Evolutionary conservation across 2,888 invertebrate genomes (phyloP).

Genomic region (Hyalella azteca): DNA sequence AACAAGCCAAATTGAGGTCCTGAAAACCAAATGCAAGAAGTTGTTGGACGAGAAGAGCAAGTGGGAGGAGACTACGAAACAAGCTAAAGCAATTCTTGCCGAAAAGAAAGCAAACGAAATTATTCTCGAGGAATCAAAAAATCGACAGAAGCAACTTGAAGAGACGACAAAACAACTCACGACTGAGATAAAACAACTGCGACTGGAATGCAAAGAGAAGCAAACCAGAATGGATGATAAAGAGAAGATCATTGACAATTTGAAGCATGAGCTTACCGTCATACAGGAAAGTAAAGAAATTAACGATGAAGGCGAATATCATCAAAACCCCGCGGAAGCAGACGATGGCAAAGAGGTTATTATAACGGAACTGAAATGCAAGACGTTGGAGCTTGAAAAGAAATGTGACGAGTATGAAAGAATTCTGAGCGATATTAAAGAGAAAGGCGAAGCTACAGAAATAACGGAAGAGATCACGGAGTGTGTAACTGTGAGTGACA

Average conservation of each 20-base stretch:
- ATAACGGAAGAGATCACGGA: slow-evolving; percentile 2
- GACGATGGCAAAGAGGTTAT: background rate
- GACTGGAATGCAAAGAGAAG: background rate
- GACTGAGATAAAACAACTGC: background rate
- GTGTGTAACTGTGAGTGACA: background rate
- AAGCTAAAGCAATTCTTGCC: slow-evolving; percentile 41
- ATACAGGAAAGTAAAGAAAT: too few relatives aligned
- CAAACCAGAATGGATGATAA: background rate
- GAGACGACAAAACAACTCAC: background rate
- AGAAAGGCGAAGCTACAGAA: background rate
- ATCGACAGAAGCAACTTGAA: slow-evolving; percentile 43
- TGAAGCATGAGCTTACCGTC: background rate
- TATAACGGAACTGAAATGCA: slow-evolving; percentile 17
- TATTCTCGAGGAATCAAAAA: slow-evolving; percentile 43
- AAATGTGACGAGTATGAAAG: slow-evolving; percentile 4
- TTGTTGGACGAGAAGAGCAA: slow-evolving; percentile 49
- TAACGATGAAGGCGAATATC: background rate
- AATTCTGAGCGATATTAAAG: background rate
- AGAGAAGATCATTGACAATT: background rate
- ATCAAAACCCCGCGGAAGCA: background rate
- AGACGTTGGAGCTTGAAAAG: background rate
- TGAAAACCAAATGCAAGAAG: slow-evolving; percentile 53
- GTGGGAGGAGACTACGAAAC: slow-evolving; percentile 22
- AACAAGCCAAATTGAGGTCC: slow-evolving; percentile 46
- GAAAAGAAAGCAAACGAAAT: slow-evolving; percentile 55